Evolutionary conservation across 2,113 vertebrate genomes (phyloP), one percentile per base, ranked within the genome.

Genomic region (Larimichthys crocea): DNA sequence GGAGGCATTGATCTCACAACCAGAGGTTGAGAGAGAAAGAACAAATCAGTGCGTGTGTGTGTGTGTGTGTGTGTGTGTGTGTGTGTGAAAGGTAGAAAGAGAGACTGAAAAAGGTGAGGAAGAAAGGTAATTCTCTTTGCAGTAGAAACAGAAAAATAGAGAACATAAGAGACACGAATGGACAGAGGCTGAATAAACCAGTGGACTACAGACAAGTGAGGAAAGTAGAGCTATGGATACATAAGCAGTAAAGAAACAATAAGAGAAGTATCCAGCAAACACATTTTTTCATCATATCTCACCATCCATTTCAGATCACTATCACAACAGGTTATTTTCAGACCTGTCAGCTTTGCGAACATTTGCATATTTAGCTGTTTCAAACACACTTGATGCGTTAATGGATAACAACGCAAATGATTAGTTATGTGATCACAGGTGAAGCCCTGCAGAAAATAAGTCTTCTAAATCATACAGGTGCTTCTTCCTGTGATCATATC

Each of bases 1-100:
- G 64, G 80, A 84, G 80, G 76, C 71, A 92, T 90, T 89, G 83
- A 91, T 91, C 87, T 87, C 64, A 72, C 76, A 83, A 79, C 75
- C 42, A 85, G 73, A 82, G 69, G 42, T 66, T 55, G 67, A 70
- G 65, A 62, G 69, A 78, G 62, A 70, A 20, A 83, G 63, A 5
- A 48, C 66, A 79, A 74, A 79, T 31, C 48, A 15, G 40, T 60
- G 53, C 68, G 35, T 68, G 26, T 74, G 68, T 67, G 48, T 60
- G 55, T 68, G 61, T 56, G 77, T 12, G 29, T 15, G 52, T 55
- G 48, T 50, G 57, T 35, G 70, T 10, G 48, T 20, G 29, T 59
- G 11, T 56, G 70, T 50, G 46, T 10, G 48, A 59, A 44, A 60
- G 63, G 11, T 50, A 65, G n/a, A 76, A 69, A 83, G 56, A 77